Evolutionary conservation across 2,113 vertebrate species (phyloP).

Genomic region (Acinonyx jubatus): DNA sequence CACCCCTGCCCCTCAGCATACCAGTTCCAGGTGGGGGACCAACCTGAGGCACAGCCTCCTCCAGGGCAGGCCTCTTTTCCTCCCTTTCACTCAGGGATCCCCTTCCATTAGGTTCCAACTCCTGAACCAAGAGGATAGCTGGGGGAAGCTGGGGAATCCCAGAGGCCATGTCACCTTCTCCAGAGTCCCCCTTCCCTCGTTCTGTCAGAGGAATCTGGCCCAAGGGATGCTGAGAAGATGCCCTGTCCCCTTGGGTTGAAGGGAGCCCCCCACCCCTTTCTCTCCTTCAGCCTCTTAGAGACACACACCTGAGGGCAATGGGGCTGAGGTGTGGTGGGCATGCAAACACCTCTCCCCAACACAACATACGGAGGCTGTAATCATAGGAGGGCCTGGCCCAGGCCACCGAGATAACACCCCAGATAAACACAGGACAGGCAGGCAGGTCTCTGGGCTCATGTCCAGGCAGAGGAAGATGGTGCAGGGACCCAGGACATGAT

Average conservation of each 20-base stretch:
- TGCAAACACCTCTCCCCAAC: not conserved
- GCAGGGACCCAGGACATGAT: not conserved
- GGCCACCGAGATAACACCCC: not conserved
- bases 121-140: not conserved
- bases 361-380: not conserved
- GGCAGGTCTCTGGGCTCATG: not conserved
- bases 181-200: not conserved
- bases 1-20: not conserved
- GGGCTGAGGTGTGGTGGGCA: no score
- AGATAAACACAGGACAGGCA: not conserved
- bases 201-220: not conserved
- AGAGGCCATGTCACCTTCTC: not conserved
- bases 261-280: not conserved
- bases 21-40: not conserved
- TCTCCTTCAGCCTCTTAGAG: not conserved
- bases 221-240: rapidly evolving
- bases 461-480: not conserved
- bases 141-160: not conserved
- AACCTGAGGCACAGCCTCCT: not conserved
- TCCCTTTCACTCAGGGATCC: not conserved
- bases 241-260: not conserved
- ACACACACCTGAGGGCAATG: not conserved
- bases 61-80: not conserved
- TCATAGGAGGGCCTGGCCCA: not conserved
- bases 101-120: not conserved